These are phyloP conservation scores for Bombus picipes DNA, from an alignment of 1,140 invertebrate genomes.

Conservation along the genomic window DNA sequence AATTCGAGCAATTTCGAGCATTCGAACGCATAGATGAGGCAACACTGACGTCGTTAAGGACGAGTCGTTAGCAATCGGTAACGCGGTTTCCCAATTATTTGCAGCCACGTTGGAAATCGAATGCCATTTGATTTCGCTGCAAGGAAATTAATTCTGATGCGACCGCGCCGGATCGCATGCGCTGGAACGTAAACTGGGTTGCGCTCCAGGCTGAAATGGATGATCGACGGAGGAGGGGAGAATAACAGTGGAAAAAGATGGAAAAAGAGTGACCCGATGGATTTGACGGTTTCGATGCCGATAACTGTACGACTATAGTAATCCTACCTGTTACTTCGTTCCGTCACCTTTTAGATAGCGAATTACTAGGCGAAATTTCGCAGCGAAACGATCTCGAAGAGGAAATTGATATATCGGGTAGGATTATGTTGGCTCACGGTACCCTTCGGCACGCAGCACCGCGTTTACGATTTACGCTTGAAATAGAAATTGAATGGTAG, in stretches of 20 bases:
- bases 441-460: too few relatives aligned
- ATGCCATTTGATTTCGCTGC: slow-evolving; percentile 43
- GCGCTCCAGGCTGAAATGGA: background rate
- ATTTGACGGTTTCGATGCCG: slow-evolving; percentile 4
- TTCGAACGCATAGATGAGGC: too few relatives aligned
- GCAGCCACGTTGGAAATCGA: slow-evolving; percentile 49
- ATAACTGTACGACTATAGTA: background rate
- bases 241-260: background rate
- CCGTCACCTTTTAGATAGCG: background rate
- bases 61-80: background rate
- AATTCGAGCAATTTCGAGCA: background rate
- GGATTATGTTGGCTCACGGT: background rate
- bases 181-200: slow-evolving; percentile 27
- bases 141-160: slow-evolving; percentile 50
- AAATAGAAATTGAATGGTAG: background rate
- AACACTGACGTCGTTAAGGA: background rate
- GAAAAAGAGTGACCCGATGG: background rate
- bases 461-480: background rate
- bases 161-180: slow-evolving; percentile 1
- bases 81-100: slow-evolving; percentile 58
- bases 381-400: background rate
- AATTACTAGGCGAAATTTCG: background rate
- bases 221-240: too few relatives aligned
- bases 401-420: background rate
- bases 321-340: slow-evolving; percentile 42